Percentiles rank a stretch among this genome's conserved stretches.
Evolutionary conservation across 2,888 invertebrate species (phyloP).

Genomic region (Eucera pruinosa): DNA sequence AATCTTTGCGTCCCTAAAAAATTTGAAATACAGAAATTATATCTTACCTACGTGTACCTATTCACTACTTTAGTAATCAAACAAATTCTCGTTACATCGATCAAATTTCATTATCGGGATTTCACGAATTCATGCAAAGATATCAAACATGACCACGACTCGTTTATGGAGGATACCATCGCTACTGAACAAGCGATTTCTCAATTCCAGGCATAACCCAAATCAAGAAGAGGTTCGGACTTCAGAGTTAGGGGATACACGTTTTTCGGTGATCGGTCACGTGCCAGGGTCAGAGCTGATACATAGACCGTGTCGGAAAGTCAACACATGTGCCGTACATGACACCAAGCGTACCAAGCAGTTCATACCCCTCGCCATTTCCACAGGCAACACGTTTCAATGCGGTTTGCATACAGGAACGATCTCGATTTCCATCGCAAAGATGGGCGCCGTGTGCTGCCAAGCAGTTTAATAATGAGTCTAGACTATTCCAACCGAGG

Average conservation of each 20-base stretch:
- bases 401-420: constrained; percentile 58
- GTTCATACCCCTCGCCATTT: constrained; percentile 34
- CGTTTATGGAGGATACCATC: not conserved
- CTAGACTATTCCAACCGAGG: constrained; percentile 21
- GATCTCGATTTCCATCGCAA: constrained; percentile 51
- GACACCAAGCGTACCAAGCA: constrained; percentile 42
- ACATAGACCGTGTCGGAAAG: constrained; percentile 43
- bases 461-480: constrained; percentile 54
- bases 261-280: constrained; percentile 59
- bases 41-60: no score
- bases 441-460: constrained; percentile 26
- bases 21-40: no score
- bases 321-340: constrained; percentile 47
- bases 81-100: no score
- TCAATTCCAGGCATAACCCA: constrained; percentile 26
- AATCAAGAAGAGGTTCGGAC: not conserved
- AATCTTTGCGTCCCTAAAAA: no score
- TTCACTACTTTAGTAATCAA: no score
- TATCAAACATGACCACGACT: not conserved
- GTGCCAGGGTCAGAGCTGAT: constrained; percentile 29
- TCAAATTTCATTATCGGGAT: no score
- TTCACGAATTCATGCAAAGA: no score
- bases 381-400: constrained; percentile 50
- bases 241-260: constrained; percentile 22
- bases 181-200: constrained; percentile 31